These are phyloP conservation scores for Nephrotoma flavescens DNA, from an alignment of 2,888 invertebrate genomes.

Conservation along the genomic window DNA sequence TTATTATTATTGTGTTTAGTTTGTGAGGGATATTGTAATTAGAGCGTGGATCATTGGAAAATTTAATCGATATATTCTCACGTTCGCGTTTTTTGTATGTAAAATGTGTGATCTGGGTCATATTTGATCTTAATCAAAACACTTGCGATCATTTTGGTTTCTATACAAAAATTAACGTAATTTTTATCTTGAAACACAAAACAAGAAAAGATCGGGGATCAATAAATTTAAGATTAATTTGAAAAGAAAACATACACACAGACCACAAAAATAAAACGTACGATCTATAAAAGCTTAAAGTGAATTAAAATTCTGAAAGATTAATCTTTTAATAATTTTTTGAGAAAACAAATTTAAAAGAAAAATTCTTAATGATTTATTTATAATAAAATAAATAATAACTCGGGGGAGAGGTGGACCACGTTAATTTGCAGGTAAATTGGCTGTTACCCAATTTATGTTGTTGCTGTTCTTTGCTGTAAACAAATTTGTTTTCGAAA, in stretches of 20 bases:
- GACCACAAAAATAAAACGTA: neutral
- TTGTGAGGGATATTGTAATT: neutral
- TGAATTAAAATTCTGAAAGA: neutral
- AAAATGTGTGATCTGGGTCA: neutral
- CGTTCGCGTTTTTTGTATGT: neutral
- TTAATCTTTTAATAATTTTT: neutral
- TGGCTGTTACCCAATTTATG: neutral
- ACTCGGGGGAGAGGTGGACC: neutral
- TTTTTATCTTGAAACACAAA: neutral
- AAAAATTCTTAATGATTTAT: neutral
- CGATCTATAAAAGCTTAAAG: neutral
- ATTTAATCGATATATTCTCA: neutral
- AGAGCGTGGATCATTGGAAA: neutral
- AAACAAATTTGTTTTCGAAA: neutral
- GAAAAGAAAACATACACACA: neutral
- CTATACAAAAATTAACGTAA: neutral
- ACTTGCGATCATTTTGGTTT: neutral
- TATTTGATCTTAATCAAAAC: neutral
- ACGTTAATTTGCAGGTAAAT: neutral
- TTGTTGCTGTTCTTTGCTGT: neutral
- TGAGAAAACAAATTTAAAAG: neutral
- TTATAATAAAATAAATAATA: neutral
- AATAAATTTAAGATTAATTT: neutral
- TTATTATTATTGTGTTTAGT: neutral
- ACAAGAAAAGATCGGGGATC: neutral